Evolutionary conservation across 2,113 vertebrate genomes (phyloP).

Genomic region (Laticauda colubrina): DNA sequence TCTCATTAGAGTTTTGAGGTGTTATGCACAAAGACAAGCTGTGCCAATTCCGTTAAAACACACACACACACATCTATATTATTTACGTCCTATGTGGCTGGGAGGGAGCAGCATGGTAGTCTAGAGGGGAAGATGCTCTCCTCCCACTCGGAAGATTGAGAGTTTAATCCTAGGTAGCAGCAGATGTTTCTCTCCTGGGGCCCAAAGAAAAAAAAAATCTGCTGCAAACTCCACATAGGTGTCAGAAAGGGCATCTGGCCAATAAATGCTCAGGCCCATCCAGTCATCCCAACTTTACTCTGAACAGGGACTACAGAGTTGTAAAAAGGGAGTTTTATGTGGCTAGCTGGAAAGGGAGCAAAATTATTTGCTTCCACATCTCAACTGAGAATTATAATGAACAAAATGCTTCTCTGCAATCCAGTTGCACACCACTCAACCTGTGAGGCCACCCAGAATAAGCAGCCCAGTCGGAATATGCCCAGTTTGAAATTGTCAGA

Average conservation of each 20-base stretch:
- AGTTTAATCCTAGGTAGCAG: neutral
- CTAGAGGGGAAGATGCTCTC: neutral
- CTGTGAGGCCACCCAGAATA: neutral
- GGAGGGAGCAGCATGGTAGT: neutral
- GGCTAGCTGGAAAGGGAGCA: neutral
- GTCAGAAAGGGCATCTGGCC: neutral
- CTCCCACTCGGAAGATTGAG: neutral
- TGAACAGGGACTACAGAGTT: neutral
- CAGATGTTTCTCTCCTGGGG: neutral
- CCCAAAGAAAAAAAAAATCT: neutral
- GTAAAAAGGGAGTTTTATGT: neutral
- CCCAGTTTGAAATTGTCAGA: neutral
- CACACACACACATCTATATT: neutral
- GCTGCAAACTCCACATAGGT: neutral
- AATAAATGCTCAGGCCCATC: neutral
- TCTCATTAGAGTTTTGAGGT: neutral
- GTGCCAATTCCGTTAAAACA: neutral
- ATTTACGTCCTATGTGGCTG: neutral
- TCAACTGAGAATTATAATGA: neutral
- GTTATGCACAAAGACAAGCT: neutral
- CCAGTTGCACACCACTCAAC: neutral
- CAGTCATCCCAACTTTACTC: neutral
- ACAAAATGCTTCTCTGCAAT: neutral
- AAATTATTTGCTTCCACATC: neutral
- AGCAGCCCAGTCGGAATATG: neutral